Conservation (phyloP, 2,113 vertebrate species). For the Pao palembangensis region DNA sequence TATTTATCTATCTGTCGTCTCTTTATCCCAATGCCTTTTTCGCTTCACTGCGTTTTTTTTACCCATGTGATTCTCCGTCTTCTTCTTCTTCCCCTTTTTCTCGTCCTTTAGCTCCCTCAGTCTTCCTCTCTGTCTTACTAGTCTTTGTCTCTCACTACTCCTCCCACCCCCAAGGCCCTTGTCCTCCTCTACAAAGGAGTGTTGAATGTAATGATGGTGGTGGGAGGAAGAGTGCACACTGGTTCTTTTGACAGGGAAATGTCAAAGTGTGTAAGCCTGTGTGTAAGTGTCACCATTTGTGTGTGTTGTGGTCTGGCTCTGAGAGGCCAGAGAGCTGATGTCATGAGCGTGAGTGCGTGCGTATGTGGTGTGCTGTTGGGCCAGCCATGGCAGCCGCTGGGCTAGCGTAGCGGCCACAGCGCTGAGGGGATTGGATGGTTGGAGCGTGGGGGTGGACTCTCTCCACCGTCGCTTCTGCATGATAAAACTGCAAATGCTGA, state of each 20-base stretch:
- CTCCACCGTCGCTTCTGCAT: conserved; percentile 44
- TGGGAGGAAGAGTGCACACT: conserved; percentile 69
- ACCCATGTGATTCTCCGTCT: conserved; percentile 50
- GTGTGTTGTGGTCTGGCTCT: conserved; percentile 41
- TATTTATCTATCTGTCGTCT: conserved; percentile 63
- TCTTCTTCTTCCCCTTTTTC: conserved; percentile 5
- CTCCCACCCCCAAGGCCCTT: conserved; percentile 52
- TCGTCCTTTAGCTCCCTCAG: conserved; percentile 25
- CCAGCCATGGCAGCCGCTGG: conserved; percentile 49
- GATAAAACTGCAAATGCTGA: conserved; percentile 27
- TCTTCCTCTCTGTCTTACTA: conserved; percentile 37
- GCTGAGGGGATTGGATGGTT: conserved; percentile 49
- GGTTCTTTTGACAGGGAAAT: conserved; percentile 76
- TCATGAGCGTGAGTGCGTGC: conserved; percentile 54
- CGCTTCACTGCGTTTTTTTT: conserved; percentile 50
- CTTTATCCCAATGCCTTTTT: conserved; percentile 52
- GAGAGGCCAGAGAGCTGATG: conserved; percentile 59
- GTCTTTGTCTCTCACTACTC: conserved; percentile 35
- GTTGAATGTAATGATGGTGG: conserved; percentile 71
- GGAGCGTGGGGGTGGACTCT: conserved; percentile 54
- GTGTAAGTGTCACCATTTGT: conserved; percentile 24
- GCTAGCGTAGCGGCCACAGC: conserved; percentile 37
- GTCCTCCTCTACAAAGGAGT: conserved; percentile 69
- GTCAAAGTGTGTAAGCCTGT: conserved; percentile 66
- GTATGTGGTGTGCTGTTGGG: conserved; percentile 49